Conservation (phyloP, 2,797 vertebrate species). For the Masticophis lateralis region DNA sequence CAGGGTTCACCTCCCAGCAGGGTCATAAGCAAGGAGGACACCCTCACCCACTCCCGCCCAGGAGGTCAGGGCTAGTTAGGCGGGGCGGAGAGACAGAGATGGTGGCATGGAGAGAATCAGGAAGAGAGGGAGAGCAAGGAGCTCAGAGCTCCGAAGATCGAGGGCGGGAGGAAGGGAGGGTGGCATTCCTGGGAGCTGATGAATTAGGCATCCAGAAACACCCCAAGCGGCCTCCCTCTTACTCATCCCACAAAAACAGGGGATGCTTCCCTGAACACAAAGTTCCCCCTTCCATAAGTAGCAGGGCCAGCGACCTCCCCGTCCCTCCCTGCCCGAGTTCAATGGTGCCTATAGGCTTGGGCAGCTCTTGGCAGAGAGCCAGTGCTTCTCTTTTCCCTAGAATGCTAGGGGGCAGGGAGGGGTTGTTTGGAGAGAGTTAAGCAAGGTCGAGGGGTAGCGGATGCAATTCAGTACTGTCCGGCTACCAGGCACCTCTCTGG, state of each 20-base stretch:
- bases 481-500: background rate
- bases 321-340: background rate
- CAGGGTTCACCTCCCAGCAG: background rate
- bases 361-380: background rate
- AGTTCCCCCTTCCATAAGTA: background rate
- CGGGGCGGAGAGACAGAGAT: too few relatives aligned
- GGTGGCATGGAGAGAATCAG: background rate
- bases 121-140: fast-evolving
- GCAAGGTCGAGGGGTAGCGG: background rate
- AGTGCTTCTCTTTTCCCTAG: background rate
- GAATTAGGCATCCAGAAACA: background rate
- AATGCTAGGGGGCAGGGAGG: background rate
- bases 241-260: background rate
- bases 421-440: background rate
- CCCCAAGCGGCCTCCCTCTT: background rate
- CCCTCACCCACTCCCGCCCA: too few relatives aligned
- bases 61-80: background rate
- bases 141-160: fast-evolving
- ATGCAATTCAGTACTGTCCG: background rate
- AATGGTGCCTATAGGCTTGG: background rate
- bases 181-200: background rate
- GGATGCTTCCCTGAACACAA: too few relatives aligned
- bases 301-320: background rate
- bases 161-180: background rate
- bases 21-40: background rate